phyloP scores from a whole-genome alignment of 2,113 vertebrate species.

The Crotophaga sulcirostris region DNA sequence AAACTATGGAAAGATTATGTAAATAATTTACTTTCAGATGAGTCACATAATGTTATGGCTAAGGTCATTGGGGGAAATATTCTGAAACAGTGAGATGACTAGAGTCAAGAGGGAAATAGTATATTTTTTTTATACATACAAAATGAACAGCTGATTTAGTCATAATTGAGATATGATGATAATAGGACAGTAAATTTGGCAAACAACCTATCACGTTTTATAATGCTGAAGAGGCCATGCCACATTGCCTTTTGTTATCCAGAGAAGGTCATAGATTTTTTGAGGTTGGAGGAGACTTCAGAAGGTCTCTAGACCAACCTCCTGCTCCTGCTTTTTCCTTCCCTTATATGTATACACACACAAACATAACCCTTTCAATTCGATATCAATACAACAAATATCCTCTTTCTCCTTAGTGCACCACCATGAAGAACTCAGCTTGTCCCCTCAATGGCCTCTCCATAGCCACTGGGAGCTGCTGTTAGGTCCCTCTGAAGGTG shows the following conservation, averaged over 20 bases:
- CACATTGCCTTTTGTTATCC: neutral
- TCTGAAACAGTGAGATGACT: neutral
- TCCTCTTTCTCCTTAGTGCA: neutral
- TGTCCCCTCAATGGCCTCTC: neutral
- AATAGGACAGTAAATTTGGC: neutral
- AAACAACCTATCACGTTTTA: neutral
- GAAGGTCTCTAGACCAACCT: neutral
- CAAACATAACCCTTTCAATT: neutral
- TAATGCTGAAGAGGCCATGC: neutral
- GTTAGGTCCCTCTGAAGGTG: fast-evolving
- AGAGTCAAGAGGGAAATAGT: neutral
- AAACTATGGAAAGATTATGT: neutral
- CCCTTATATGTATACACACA: no score
- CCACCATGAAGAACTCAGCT: neutral
- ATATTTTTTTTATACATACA: neutral
- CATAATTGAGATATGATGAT: neutral
- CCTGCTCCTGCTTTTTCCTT: neutral
- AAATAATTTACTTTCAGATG: conserved; percentile 26
- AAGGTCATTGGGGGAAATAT: neutral
- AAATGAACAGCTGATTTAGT: neutral
- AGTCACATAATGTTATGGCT: neutral
- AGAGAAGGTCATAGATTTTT: neutral
- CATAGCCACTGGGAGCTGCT: neutral
- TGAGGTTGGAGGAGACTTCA: neutral
- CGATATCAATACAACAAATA: neutral